A percentile compares a stretch with the other conserved stretches of the same genome.
These are phyloP conservation scores for Dasypus novemcinctus DNA, from an alignment of 2,113 vertebrate genomes.

Conservation along the genomic window DNA sequence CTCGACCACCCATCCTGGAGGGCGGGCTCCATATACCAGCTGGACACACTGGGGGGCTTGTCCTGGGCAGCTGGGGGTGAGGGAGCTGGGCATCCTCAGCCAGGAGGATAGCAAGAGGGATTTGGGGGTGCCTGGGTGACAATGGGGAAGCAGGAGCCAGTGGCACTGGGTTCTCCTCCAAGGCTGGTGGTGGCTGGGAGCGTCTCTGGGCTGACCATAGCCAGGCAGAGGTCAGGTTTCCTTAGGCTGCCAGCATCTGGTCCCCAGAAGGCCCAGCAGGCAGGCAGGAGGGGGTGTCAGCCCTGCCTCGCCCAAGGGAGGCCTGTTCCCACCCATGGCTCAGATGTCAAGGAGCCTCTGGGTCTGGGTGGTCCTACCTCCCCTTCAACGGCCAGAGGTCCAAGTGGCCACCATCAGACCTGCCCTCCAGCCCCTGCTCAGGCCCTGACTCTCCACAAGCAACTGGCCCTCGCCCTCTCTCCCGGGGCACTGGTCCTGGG, in stretches of 20 bases:
- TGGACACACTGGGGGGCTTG: neutral
- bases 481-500: neutral
- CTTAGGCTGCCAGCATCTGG: neutral
- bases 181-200: neutral
- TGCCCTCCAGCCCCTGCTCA: neutral
- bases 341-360: neutral
- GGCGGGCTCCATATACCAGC: neutral
- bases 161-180: neutral
- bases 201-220: neutral
- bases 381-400: neutral
- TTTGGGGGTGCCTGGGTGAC: neutral
- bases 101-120: neutral
- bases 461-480: too few relatives aligned
- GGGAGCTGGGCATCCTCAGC: neutral
- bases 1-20: neutral
- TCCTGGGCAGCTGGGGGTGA: neutral
- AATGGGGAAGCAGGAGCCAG: too few relatives aligned
- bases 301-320: neutral
- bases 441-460: neutral
- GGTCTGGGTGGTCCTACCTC: too few relatives aligned
- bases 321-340: neutral
- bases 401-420: fast-evolving
- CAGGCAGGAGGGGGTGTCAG: neutral
- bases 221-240: neutral
- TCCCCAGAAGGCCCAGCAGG: neutral